phyloP scores from a whole-genome alignment of 2,797 vertebrate species.

The Novumbra hubbsi region DNA sequence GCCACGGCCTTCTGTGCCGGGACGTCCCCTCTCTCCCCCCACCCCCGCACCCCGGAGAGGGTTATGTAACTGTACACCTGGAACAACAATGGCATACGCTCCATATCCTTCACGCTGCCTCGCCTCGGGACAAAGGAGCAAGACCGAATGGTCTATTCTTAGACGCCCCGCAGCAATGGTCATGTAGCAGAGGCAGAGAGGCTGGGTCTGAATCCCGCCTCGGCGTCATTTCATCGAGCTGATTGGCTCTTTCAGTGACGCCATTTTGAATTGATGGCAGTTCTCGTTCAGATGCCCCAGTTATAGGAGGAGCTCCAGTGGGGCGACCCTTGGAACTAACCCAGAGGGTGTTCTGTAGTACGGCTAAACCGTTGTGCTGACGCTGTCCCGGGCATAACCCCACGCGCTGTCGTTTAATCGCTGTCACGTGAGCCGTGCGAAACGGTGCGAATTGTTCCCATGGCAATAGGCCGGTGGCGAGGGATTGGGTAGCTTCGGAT shows the following conservation, averaged over 20 bases:
- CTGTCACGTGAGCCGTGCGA: background rate
- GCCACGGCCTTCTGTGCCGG: background rate
- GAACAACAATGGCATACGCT: slow-evolving; percentile 4
- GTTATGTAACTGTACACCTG: slow-evolving; percentile 17
- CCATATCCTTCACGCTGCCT: slow-evolving; percentile 2
- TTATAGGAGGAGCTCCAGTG: background rate
- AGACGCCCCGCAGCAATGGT: background rate
- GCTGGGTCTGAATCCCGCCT: too few species aligned
- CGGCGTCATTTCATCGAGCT: background rate
- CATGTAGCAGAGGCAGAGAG: background rate
- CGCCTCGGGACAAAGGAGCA: background rate
- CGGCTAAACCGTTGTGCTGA: background rate
- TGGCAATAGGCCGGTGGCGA: slow-evolving; percentile 47
- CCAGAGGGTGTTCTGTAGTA: background rate
- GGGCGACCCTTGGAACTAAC: background rate
- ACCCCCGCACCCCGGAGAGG: background rate
- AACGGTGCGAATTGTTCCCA: slow-evolving; percentile 51
- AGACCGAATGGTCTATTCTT: background rate
- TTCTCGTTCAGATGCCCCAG: slow-evolving; percentile 9
- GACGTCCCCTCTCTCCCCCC: background rate
- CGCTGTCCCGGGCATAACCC: background rate
- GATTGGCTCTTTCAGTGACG: background rate
- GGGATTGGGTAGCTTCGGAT: slow-evolving; percentile 60
- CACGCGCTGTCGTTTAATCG: background rate
- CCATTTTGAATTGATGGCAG: background rate